Conservation (phyloP, 2,888 invertebrate species). For the Sericinus montela region DNA sequence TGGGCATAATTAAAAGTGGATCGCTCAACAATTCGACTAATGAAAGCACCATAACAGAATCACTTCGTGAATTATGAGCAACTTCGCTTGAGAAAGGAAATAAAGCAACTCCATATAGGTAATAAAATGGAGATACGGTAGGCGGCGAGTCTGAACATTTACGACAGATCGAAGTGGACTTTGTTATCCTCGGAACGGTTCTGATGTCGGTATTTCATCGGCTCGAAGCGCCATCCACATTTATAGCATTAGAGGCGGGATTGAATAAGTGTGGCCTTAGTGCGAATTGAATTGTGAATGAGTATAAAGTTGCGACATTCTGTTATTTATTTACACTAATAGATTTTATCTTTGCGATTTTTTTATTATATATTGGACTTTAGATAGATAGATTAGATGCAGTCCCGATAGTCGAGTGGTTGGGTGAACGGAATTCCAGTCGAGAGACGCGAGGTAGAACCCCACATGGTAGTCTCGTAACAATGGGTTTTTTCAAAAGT, state of each 20-base stretch:
- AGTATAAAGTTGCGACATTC: too few species aligned
- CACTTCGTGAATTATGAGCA: slow-evolving; percentile 7
- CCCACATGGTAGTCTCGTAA: too few species aligned
- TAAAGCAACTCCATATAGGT: slow-evolving; percentile 11
- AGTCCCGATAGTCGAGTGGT: too few species aligned
- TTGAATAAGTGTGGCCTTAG: slow-evolving; percentile 1
- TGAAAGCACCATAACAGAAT: slow-evolving; percentile 15
- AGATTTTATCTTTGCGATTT: too few species aligned
- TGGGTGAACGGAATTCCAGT: too few species aligned
- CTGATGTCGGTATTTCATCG: slow-evolving; percentile 8
- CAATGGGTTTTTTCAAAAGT: too few species aligned
- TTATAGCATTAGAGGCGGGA: slow-evolving; percentile 1
- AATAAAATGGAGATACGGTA: slow-evolving; percentile 15
- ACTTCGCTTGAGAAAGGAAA: slow-evolving; percentile 13
- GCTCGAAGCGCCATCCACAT: slow-evolving; percentile 1
- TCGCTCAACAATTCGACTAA: slow-evolving; percentile 1
- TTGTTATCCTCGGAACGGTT: slow-evolving; percentile 12
- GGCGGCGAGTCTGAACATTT: slow-evolving; percentile 15
- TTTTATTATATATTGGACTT: too few species aligned
- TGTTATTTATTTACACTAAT: too few species aligned
- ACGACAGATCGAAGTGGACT: slow-evolving; percentile 17
- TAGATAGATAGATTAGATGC: too few species aligned
- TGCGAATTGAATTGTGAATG: not conserved
- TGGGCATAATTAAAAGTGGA: slow-evolving; percentile 9
- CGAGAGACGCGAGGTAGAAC: too few species aligned